Conservation (phyloP, 2,113 vertebrate genomes). For the Rhinoptilus africanus region DNA sequence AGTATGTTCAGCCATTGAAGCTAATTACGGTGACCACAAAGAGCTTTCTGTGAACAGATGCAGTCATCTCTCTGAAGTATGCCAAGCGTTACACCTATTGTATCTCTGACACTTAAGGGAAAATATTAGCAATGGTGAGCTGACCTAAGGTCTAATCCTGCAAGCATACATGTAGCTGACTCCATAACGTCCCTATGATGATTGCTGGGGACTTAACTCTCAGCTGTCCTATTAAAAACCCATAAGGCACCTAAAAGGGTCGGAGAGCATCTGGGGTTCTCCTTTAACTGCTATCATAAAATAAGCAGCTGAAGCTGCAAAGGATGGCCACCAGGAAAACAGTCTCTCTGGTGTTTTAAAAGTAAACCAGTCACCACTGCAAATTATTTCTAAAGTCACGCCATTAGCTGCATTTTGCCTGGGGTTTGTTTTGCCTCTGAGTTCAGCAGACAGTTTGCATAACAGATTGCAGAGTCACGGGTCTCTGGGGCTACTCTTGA, state of each 20-base stretch:
- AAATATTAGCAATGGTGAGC: neutral
- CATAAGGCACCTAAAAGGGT: conserved; percentile 53
- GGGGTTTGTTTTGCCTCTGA: neutral
- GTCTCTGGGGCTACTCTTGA: neutral
- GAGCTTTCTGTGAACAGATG: neutral
- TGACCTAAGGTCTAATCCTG: conserved; percentile 27
- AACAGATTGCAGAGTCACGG: neutral
- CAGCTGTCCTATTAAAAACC: conserved; percentile 56
- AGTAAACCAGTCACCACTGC: neutral
- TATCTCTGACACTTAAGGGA: neutral
- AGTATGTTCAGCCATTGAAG: neutral
- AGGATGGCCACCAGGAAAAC: neutral
- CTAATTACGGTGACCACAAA: neutral
- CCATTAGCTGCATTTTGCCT: neutral
- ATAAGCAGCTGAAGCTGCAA: neutral
- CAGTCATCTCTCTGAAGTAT: neutral
- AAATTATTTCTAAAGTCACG: neutral
- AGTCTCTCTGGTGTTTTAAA: neutral
- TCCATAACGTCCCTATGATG: neutral
- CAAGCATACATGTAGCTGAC: neutral
- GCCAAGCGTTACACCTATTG: neutral
- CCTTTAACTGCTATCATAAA: conserved; percentile 51
- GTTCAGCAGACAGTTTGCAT: neutral
- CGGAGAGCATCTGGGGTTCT: conserved; percentile 16
- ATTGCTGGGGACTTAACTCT: conserved; percentile 37